Evolutionary conservation across 2,113 vertebrate species (phyloP), one percentile per base, ranked within the genome.

Genomic region (Dascyllus trimaculatus): DNA sequence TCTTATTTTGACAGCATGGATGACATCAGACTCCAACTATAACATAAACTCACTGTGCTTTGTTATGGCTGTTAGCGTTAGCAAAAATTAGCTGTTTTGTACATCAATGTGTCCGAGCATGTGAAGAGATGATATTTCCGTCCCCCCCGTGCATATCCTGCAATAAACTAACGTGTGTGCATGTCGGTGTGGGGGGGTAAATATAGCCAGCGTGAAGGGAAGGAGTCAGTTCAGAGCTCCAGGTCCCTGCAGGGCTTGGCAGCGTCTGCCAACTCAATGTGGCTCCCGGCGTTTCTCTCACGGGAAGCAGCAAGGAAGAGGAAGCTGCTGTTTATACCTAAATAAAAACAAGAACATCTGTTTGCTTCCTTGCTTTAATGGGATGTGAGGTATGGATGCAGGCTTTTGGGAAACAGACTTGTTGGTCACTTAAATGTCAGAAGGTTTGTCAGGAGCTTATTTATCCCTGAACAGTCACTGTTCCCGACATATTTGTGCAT

Each of bases 181-280:
- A 1, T 29, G 46, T 48, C n/a, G 19, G 19, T 14, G n/a, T 1
- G 66, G 48, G 18, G 46, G 2, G 65, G 8, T 82, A 82, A 81
- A 77, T 66, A 57, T 63, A 75, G 62, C 40, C 71, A 5, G 52
- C 7, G n/a, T 38, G 48, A 59, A 68, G 49, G 45, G 64, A 71
- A 78, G 46, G 48, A 80, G 77, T 74, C 56, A 11, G 18, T 56
- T 53, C 69, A 71, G 58, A 70, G 66, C 78, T 79, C 24, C 32
- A 10, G 49, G 72, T 69, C 70, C 67, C 85, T 69, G 29, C 48
- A 61, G 80, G 84, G 54, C 43, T 76, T 5, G 35, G 82, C 82
- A 87, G 77, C 79, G 77, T 88, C 76, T 88, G 89, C 73, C 2
- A 4, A 11, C 52, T 62, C 76, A 29, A 14, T 67, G 29, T 54